A percentile compares a stretch with the other conserved stretches of the same genome.
These are phyloP conservation scores for Caerostris extrusa DNA, from an alignment of 1,140 invertebrate genomes.

Conservation along the genomic window DNA sequence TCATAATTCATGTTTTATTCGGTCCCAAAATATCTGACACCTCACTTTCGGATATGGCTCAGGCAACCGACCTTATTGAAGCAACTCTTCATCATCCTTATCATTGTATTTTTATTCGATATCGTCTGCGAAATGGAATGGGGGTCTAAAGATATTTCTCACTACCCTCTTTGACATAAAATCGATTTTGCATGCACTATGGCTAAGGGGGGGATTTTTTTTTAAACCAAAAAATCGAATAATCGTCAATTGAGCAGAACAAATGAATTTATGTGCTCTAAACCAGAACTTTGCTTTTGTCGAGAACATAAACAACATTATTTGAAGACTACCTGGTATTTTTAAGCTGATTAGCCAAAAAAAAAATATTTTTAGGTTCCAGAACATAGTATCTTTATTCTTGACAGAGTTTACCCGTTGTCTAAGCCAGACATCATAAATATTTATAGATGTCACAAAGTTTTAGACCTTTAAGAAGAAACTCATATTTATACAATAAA, in stretches of 20 bases:
- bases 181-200: constrained; percentile 30
- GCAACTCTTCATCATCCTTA: not conserved
- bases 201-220: not conserved
- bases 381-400: no score
- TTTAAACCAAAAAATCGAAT: constrained; percentile 8
- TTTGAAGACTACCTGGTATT: no score
- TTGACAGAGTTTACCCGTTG: no score
- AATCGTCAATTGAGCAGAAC: constrained; percentile 56
- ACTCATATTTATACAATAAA: no score
- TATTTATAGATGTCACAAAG: no score
- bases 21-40: constrained; percentile 3
- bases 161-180: constrained; percentile 24
- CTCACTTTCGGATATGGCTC: not conserved
- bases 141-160: constrained; percentile 9
- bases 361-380: no score
- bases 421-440: no score
- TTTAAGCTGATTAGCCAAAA: no score
- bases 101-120: constrained; percentile 8
- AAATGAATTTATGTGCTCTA: constrained; percentile 32
- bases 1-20: not conserved
- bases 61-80: not conserved
- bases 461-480: no score
- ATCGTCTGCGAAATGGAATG: not conserved
- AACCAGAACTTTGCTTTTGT: constrained; percentile 1
- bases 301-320: no score